Evolutionary conservation across 2,888 invertebrate species (phyloP).

Genomic region (Hydriomena furcata): DNA sequence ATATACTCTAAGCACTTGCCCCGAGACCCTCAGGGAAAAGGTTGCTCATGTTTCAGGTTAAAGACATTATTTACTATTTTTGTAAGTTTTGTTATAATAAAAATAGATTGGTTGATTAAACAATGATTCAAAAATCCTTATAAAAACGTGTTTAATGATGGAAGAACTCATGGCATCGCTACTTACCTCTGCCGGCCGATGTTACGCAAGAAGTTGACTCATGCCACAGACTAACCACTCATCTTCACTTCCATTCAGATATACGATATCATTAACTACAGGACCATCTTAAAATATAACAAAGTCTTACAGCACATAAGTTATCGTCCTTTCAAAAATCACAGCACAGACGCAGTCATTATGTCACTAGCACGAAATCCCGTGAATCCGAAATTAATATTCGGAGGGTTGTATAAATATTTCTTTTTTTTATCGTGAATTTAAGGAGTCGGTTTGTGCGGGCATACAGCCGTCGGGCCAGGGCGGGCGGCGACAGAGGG

Average conservation of each 20-base stretch:
- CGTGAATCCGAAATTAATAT: constrained; percentile 28
- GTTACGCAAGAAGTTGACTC: constrained; percentile 33
- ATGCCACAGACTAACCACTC: constrained; percentile 24
- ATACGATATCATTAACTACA: constrained; percentile 14
- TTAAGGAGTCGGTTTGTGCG: constrained; percentile 39
- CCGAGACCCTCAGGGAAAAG: no score
- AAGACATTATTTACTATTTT: no score
- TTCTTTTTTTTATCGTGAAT: constrained; percentile 33
- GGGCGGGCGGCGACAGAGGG: constrained; percentile 54
- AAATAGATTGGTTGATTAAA: no score
- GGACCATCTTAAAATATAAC: constrained; percentile 32
- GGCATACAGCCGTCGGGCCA: constrained; percentile 58
- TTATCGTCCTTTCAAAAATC: constrained; percentile 40
- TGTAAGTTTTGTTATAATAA: no score
- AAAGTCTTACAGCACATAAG: constrained; percentile 24
- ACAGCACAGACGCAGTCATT: constrained; percentile 49
- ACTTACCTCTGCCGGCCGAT: constrained; percentile 30
- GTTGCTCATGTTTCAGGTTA: no score
- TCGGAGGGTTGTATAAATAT: constrained; percentile 15
- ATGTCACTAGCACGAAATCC: constrained; percentile 46
- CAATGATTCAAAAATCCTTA: no score
- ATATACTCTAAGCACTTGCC: no score
- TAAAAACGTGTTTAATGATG: no score
- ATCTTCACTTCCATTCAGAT: constrained; percentile 20
- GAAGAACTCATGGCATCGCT: not conserved